Conservation (phyloP, 1,140 invertebrate genomes). For the Magallana ariakensis region DNA sequence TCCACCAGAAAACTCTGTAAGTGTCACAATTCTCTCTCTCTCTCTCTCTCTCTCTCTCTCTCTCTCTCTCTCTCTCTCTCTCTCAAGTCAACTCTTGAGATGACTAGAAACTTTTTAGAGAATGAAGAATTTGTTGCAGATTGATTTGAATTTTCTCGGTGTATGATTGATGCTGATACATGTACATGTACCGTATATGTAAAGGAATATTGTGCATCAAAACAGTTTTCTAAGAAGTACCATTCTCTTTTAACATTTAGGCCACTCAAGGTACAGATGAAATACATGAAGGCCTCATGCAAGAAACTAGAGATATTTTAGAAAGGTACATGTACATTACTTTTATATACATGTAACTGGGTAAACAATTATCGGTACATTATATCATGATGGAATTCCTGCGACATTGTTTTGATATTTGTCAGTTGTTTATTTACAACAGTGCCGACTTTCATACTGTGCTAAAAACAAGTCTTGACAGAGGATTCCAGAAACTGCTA, state of each 20-base stretch:
- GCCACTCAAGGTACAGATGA: constrained; percentile 76
- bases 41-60: not conserved
- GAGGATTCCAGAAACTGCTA: constrained; percentile 88
- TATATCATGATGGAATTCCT: too few relatives aligned
- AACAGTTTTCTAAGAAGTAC: too few relatives aligned
- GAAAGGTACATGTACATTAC: constrained; percentile 71
- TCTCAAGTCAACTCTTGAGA: too few relatives aligned
- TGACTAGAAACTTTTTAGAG: too few relatives aligned
- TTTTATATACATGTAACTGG: too few relatives aligned
- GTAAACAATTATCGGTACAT: too few relatives aligned
- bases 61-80: not conserved
- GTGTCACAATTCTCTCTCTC: not conserved
- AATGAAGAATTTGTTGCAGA: too few relatives aligned
- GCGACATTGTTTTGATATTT: too few relatives aligned
- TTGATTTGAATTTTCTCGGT: too few relatives aligned
- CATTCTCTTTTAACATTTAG: constrained; percentile 30
- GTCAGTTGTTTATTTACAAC: constrained; percentile 12
- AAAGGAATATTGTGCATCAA: too few relatives aligned
- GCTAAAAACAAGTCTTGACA: constrained; percentile 86
- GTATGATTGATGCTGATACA: too few relatives aligned
- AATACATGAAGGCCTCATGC: constrained; percentile 72
- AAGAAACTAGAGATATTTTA: constrained; percentile 73
- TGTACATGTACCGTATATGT: too few relatives aligned
- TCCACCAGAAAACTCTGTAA: constrained; percentile 57
- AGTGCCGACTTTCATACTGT: constrained; percentile 87